A percentile compares a stretch with the other conserved stretches of the same genome.
Evolutionary conservation across 2,888 invertebrate genomes (phyloP).

Genomic region (Sinodicranocentrus sp.): DNA sequence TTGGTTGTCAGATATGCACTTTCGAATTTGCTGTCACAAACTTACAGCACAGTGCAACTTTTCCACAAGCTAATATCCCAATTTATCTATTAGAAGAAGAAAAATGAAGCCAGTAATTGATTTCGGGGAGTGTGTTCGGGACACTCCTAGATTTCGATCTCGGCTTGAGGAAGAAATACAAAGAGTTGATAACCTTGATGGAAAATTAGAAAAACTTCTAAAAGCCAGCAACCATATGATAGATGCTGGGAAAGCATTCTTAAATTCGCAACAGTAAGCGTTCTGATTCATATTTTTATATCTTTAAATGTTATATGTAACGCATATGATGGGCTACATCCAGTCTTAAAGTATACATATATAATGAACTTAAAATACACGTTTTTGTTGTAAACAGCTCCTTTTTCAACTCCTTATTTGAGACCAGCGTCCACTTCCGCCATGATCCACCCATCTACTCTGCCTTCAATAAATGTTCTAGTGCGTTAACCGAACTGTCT

Average conservation of each 20-base stretch:
- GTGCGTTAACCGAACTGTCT: slow-evolving; percentile 93
- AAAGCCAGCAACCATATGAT: slow-evolving; percentile 94
- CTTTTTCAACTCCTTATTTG: slow-evolving; percentile 93
- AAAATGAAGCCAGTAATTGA: slow-evolving; percentile 74
- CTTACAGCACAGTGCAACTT: not conserved
- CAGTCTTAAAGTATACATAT: not conserved
- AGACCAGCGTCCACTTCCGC: slow-evolving; percentile 91
- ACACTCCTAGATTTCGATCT: slow-evolving; percentile 80
- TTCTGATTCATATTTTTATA: too few species aligned
- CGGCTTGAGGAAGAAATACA: slow-evolving; percentile 91
- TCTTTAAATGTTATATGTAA: too few species aligned
- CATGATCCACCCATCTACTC: slow-evolving; percentile 90
- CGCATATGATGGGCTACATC: too few species aligned
- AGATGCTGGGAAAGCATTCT: slow-evolving; percentile 94
- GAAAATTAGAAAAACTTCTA: slow-evolving; percentile 90
- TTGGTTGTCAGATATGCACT: not conserved
- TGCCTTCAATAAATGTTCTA: slow-evolving; percentile 87
- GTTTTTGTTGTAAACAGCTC: slow-evolving; percentile 81
- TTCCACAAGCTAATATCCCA: not conserved
- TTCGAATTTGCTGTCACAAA: not conserved
- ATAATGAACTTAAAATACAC: not conserved
- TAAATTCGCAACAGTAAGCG: slow-evolving; percentile 92
- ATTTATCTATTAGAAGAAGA: not conserved
- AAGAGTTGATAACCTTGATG: slow-evolving; percentile 92
- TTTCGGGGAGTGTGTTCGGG: slow-evolving; percentile 75